These are phyloP conservation scores for Puntigrus tetrazona DNA, from an alignment of 2,113 vertebrate species.

Conservation along the genomic window DNA sequence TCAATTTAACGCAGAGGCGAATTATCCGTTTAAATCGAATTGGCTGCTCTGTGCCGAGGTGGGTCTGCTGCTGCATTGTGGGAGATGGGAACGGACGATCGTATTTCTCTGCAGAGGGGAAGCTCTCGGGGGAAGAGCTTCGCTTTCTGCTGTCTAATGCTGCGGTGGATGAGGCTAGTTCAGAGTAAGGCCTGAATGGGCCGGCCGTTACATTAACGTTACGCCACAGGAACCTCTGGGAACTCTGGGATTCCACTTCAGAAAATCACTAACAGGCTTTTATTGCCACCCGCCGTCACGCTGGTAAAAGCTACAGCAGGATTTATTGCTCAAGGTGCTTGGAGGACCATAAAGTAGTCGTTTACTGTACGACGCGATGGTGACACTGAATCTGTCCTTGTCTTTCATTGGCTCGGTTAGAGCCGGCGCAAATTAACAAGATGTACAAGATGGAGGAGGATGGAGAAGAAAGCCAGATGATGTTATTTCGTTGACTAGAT, in stretches of 20 bases:
- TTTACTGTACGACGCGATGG: neutral
- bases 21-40: conserved; percentile 29
- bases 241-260: conserved; percentile 46
- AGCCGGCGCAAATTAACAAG: neutral
- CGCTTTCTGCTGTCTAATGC: conserved; percentile 54
- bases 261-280: conserved; percentile 44
- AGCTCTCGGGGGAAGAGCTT: conserved; percentile 2
- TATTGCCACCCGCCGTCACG: conserved; percentile 23
- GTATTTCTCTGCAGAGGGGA: conserved; percentile 46
- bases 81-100: conserved; percentile 35
- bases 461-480: neutral
- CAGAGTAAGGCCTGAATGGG: conserved; percentile 36
- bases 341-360: neutral
- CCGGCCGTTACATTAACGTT: conserved; percentile 30
- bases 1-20: neutral
- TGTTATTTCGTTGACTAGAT: neutral
- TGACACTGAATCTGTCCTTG: neutral
- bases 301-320: conserved; percentile 5
- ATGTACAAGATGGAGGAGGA: neutral
- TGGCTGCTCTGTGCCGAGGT: neutral
- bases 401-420: neutral
- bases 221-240: conserved; percentile 43
- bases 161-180: conserved; percentile 27
- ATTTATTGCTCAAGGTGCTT: neutral
- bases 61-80: neutral